These are phyloP conservation scores for Colinus virginianus DNA, from an alignment of 2,113 vertebrate genomes.

Conservation along the genomic window DNA sequence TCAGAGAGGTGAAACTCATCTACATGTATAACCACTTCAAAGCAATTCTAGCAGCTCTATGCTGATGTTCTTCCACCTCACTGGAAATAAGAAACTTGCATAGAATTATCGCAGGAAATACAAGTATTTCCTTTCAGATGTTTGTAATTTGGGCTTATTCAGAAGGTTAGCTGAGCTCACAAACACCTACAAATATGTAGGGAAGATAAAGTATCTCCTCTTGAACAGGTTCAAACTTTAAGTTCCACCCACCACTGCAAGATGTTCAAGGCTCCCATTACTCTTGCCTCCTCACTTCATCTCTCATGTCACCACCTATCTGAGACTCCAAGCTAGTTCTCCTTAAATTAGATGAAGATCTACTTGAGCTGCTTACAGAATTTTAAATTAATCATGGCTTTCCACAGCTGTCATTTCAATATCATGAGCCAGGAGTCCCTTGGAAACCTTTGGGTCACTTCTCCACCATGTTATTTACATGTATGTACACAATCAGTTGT, in stretches of 20 bases:
- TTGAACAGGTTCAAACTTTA: not conserved
- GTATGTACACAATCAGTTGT: fast-evolving
- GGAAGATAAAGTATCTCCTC: not conserved
- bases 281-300: not conserved
- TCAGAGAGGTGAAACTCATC: not conserved
- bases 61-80: not conserved
- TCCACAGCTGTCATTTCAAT: not conserved
- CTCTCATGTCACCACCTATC: not conserved
- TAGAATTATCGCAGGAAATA: not conserved
- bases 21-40: not conserved
- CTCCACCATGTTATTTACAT: not conserved
- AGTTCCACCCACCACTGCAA: not conserved
- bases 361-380: not conserved
- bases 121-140: conserved; percentile 10
- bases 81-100: not conserved
- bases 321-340: not conserved
- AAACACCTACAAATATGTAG: not conserved
- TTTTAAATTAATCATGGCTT: not conserved
- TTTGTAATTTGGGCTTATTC: not conserved
- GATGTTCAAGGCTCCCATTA: not conserved
- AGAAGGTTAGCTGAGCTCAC: not conserved
- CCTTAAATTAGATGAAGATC: not conserved
- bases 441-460: not conserved
- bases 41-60: not conserved
- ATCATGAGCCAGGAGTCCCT: not conserved